Evolutionary conservation across 2,113 vertebrate species (phyloP), one percentile per base, ranked within the genome.

Genomic region (Garra rufa): DNA sequence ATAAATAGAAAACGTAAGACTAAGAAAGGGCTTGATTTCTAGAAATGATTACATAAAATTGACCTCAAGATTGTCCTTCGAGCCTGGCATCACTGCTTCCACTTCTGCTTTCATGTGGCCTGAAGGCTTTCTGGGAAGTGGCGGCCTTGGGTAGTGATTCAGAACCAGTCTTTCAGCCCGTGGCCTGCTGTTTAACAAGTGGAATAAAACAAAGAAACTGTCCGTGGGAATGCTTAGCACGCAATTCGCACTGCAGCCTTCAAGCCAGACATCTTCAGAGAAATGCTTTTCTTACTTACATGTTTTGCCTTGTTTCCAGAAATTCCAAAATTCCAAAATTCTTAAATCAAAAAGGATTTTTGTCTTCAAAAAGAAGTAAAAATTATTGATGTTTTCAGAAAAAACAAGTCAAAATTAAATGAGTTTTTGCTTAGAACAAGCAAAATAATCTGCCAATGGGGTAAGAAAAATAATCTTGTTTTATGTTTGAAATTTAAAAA

Each of bases 141-240:
- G 2, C 14, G 7, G 77, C 59, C 43, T 19, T 78, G 73, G 4
- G 70, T 4, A 46, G n/a, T 71, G 41, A 83, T 59, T 83, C 15
- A 83, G 52, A 19, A 26, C 21, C 52, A 21, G 69, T 61, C 30
- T 21, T 9, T 10, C 24, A 46, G 69, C 10, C 19, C 30, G 5
- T 24, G 34, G n/a, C 46, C 67, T n/a, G 65, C 67, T 59, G 34
- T 74, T 73, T 57, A 34, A 70, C 44, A 52, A 57, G 50, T 57
- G 30, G 21, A 77, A 59, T 59, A 59, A 30, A 52, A 52, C 73
- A 76, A 28, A 57, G 30, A 57, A 19, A 7, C 28, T 55, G 75
- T 41, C 21, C 5, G 19, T 55, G 17, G 28, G 75, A 57, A 38
- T 59, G 52, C 75, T 9, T 15, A 77, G 65, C 24, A 9, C n/a